Percentiles rank a stretch among this genome's conserved stretches.
phyloP scores from a whole-genome alignment of 2,797 vertebrate genomes.

The Petrocephalus sullivani region DNA sequence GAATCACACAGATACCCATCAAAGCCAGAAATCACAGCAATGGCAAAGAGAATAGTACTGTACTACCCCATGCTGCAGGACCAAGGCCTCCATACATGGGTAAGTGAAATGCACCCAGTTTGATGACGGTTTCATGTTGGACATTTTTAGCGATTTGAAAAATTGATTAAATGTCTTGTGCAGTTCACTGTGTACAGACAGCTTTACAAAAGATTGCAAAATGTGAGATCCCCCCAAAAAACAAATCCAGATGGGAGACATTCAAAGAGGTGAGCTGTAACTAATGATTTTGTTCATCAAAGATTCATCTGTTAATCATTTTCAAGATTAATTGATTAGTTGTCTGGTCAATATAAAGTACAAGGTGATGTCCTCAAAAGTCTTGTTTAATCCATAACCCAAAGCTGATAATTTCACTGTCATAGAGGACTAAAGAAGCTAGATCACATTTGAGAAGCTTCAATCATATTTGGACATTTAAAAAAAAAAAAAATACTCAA shows the following conservation, averaged over 20 bases:
- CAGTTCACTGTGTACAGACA: conserved; percentile 22
- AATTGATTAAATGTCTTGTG: conserved; percentile 5
- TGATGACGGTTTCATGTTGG: conserved; percentile 25
- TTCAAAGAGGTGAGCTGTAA: conserved; percentile 21
- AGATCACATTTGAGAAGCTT: no score
- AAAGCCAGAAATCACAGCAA: conserved; percentile 38
- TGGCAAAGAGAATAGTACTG: conserved; percentile 37
- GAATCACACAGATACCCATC: conserved; percentile 32
- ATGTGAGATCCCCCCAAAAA: conserved; percentile 34
- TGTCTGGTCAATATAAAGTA: no score
- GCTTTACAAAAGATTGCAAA: conserved; percentile 33
- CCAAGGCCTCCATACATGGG: conserved; percentile 25
- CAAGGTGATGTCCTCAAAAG: no score
- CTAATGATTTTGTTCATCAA: no score
- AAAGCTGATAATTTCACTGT: no score
- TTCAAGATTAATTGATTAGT: no score
- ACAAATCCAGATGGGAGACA: conserved; percentile 10
- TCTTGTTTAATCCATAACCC: no score
- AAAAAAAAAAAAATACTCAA: no score
- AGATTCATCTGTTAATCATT: no score
- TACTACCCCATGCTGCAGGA: conserved; percentile 43
- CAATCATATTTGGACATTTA: no score
- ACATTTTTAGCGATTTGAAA: conserved; percentile 10
- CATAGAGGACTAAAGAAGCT: no score
- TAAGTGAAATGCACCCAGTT: conserved; percentile 32